A percentile compares a stretch with the other conserved stretches of the same genome.
These are phyloP conservation scores for Drosophila anomalata DNA, from an alignment of 2,888 invertebrate genomes.

Conservation along the genomic window DNA sequence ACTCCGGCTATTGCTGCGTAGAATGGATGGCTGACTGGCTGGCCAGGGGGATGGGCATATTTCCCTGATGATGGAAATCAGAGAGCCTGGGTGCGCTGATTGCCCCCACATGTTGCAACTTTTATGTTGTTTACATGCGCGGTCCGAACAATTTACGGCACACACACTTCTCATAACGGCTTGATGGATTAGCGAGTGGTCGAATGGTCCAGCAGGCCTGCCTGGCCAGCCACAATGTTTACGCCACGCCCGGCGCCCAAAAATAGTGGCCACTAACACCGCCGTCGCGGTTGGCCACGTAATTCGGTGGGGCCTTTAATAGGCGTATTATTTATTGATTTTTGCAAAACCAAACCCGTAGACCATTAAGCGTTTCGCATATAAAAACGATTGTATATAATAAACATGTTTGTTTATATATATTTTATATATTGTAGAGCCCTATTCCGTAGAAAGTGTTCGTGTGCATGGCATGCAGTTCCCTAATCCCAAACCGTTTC, in stretches of 20 bases:
- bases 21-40: constrained; percentile 27
- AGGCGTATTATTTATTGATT: constrained; percentile 69
- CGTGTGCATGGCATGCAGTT: constrained; percentile 47
- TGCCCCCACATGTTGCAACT: constrained; percentile 73
- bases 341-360: constrained; percentile 51
- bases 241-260: constrained; percentile 48
- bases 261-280: constrained; percentile 37
- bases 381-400: constrained; percentile 57
- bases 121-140: constrained; percentile 67
- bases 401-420: constrained; percentile 35
- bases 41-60: neutral
- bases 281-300: constrained; percentile 1
- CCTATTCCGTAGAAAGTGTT: constrained; percentile 21
- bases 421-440: constrained; percentile 2
- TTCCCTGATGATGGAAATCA: neutral
- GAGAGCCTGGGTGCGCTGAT: constrained; percentile 18
- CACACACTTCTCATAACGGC: constrained; percentile 64
- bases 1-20: constrained; percentile 39
- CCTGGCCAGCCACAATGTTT: constrained; percentile 52
- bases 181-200: constrained; percentile 67
- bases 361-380: constrained; percentile 53
- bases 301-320: constrained; percentile 46
- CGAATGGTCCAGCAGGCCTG: constrained; percentile 3
- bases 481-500: constrained; percentile 14
- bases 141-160: constrained; percentile 64